Evolutionary conservation across 2,888 invertebrate genomes (phyloP), one percentile per base, ranked within the genome.

Genomic region (Ectropis crepuscularia): DNA sequence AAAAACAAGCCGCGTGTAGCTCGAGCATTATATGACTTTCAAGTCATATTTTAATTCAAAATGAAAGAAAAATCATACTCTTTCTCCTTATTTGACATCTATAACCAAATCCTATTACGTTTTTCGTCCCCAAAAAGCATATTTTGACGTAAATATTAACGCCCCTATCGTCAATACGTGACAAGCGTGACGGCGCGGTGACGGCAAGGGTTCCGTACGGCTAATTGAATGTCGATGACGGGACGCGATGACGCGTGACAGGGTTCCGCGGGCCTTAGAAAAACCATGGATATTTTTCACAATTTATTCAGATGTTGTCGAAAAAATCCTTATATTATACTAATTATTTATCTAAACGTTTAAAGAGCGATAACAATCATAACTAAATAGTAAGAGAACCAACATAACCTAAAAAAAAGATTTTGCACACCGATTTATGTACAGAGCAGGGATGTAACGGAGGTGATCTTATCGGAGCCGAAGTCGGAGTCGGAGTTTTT

Each of bases 201-300:
- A 68, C 68, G 53, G 61, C 68, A 57, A 65, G 69, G 66, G 67
- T 60, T 65, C 64, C 61, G 69, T 65, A 70, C 71, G 64, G 71
- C 70, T 76, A 77, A 77, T 77, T 75, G 74, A 75, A 73, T 74
- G 74, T 51, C 73, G 72, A 72, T 75, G 76, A 75, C 74, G 72
- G 60, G 70, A 67, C 69, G 66, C 72, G 70, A 74, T 70, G 69
- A 62, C 55, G 70, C 69, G 73, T 72, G 69, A 72, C 73, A 36
- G 72, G 71, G 75, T 69, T 67, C 72, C 69, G 57, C 68, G 54
- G 36, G 6, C 49, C 6, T 7, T 0, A 36, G 7, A 38, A 49
- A 48, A 48, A 5, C 49, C 5, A 5, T n/a, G n/a, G 37, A 37
- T 28, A 28, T 28, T 28, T 28, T 28, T 28, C 16, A 28, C 16